phyloP scores from a whole-genome alignment of 2,113 vertebrate genomes.

The Hypanus sabinus region DNA sequence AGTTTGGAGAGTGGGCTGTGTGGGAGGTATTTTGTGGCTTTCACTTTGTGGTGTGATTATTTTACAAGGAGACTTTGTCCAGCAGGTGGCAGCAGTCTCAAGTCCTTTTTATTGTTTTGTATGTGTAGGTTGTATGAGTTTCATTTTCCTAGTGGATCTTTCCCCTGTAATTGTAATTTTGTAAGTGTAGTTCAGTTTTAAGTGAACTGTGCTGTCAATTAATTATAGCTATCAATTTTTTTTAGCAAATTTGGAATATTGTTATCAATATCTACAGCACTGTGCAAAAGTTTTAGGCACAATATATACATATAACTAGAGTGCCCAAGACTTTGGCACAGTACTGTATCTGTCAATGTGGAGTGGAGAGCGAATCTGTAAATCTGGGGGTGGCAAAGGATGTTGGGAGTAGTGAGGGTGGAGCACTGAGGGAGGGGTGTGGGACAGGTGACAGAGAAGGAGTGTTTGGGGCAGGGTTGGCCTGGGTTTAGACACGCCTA shows the following conservation, averaged over 20 bases:
- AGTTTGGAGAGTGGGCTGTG: too few species aligned
- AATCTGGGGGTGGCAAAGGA: too few species aligned
- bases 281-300: too few species aligned
- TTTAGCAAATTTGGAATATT: background rate
- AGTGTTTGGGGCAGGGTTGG: too few species aligned
- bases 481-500: too few species aligned
- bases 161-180: background rate
- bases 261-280: background rate
- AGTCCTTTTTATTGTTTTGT: background rate
- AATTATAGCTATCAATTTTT: background rate
- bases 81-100: slow-evolving; percentile 29
- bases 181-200: background rate
- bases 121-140: background rate
- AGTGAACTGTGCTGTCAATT: background rate
- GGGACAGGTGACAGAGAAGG: too few species aligned
- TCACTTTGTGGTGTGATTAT: background rate
- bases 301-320: too few species aligned
- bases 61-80: background rate
- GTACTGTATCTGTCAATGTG: too few species aligned
- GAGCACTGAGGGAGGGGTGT: too few species aligned
- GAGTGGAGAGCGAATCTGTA: too few species aligned
- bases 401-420: too few species aligned
- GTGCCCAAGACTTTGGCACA: too few species aligned
- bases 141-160: background rate
- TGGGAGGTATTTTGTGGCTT: background rate